Evolutionary conservation across 2,797 vertebrate genomes (phyloP), one percentile per base, ranked within the genome.

Genomic region (Chrysocyon brachyurus): DNA sequence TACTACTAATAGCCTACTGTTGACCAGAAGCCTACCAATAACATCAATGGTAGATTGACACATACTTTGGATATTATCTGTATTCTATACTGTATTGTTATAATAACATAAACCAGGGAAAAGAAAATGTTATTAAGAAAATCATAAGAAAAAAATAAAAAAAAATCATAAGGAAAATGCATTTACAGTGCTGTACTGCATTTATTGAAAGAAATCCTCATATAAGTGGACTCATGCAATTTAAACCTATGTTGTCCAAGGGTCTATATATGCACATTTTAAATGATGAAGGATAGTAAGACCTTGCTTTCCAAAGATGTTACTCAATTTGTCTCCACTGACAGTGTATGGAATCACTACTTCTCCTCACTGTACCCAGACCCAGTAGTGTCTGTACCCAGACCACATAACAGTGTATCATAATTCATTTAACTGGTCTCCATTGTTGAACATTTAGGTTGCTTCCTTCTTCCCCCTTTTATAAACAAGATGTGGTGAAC

Each of bases 401-500:
- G 82, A 64, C 49, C 6, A 0, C 22, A 11, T 57, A 28, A 79
- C 36, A 64, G 54, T 82, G 15, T 28, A 24, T 77, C 33, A 7
- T 15, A 7, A 12, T 64, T 70, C 90, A 89, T 89, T 87, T 91
- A 64, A 61, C 54, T 28, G 52, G 68, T 28, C 49, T 57, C 91
- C 73, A 64, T 40, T 66, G 70, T 28, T 52, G 54, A 94, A 63
- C 17, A 54, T 59, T 72, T 81, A 70, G 36, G 12, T 68, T 70
- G 28, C 40, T 93, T 82, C 85, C 54, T 87, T 84, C 91, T 59
- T 16, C 17, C 52, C 36, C 5, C 22, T 68, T 40, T 73, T 56
- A 86, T 88, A 95, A 97, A 86, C 73, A 96, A 79, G 89, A 83
- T 22, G 56, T 49, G 61, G 22, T 31, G 89, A 97, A 66, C 21